These are phyloP conservation scores for Colostygia pectinataria DNA, from an alignment of 2,888 invertebrate genomes.

Conservation along the genomic window DNA sequence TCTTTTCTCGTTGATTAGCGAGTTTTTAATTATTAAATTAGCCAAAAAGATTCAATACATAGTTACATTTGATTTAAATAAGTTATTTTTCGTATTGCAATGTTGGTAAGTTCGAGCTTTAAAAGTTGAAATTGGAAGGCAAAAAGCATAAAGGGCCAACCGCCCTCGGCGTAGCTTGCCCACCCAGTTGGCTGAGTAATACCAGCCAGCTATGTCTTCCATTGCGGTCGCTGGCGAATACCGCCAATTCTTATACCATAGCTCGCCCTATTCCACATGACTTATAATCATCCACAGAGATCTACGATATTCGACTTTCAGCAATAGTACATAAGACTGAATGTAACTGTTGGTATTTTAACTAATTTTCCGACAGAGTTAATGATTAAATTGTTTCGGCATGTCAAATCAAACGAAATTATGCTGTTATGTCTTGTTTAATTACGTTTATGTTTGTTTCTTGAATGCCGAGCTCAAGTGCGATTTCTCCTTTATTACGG, in stretches of 20 bases:
- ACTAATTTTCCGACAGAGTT: conserved; percentile 72
- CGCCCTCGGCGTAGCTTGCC: conserved; percentile 67
- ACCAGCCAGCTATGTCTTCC: conserved; percentile 64
- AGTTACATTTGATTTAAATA: conserved; percentile 3
- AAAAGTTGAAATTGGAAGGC: conserved; percentile 63
- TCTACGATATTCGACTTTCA: conserved; percentile 48
- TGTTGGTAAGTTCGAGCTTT: conserved; percentile 52
- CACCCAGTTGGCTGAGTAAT: conserved; percentile 70
- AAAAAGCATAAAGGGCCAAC: conserved; percentile 67
- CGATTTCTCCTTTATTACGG: conserved; percentile 61
- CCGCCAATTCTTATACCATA: conserved; percentile 77
- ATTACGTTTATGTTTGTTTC: conserved; percentile 68
- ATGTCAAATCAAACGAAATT: conserved; percentile 82
- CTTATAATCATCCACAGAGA: conserved; percentile 47
- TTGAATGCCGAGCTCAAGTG: conserved; percentile 64
- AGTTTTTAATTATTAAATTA: conserved; percentile 66
- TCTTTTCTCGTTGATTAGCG: conserved; percentile 64
- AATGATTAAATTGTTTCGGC: conserved; percentile 83
- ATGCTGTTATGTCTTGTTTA: conserved; percentile 82
- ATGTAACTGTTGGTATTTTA: conserved; percentile 31
- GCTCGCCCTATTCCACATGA: conserved; percentile 56
- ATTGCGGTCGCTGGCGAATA: conserved; percentile 75
- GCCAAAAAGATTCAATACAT: conserved; percentile 26
- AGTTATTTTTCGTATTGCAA: conserved; percentile 40
- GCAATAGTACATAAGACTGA: conserved; percentile 36